phyloP scores from a whole-genome alignment of 2,113 vertebrate species.

The Cebus imitator region DNA sequence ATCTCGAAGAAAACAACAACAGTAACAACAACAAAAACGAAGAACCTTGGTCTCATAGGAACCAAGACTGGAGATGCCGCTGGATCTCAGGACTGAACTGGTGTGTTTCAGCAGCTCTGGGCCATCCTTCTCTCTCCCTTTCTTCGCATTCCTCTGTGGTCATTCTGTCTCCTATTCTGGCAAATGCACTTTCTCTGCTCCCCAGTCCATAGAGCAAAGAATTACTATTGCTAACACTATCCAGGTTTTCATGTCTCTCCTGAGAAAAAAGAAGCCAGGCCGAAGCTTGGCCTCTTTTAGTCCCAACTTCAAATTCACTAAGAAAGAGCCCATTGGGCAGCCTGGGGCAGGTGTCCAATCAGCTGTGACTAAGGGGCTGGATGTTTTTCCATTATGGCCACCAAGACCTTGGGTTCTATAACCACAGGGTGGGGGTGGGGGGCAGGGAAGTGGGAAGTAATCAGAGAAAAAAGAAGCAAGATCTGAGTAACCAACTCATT shows the following conservation, averaged over 20 bases:
- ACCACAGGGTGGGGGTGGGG: fast-evolving
- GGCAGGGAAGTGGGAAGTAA: neutral
- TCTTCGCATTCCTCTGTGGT: neutral
- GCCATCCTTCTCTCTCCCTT: neutral
- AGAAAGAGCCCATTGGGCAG: neutral
- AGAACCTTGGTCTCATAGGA: neutral
- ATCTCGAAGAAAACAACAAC: too few species aligned
- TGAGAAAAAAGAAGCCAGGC: neutral
- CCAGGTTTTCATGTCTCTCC: neutral
- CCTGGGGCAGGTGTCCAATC: neutral
- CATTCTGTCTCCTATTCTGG: neutral
- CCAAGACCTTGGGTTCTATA: neutral
- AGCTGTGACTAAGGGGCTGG: neutral
- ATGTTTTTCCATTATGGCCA: neutral
- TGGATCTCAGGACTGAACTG: neutral
- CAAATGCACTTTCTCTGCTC: neutral
- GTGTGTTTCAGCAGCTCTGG: neutral
- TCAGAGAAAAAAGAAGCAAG: neutral
- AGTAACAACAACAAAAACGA: too few species aligned
- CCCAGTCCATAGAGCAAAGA: neutral
- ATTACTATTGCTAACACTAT: neutral
- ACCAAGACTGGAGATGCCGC: neutral
- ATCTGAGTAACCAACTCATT: neutral
- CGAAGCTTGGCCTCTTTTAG: neutral
- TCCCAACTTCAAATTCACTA: neutral